Base-by-base conservation (phyloP, 2,888 invertebrate genomes). In the Apotomis capreana region DNA sequence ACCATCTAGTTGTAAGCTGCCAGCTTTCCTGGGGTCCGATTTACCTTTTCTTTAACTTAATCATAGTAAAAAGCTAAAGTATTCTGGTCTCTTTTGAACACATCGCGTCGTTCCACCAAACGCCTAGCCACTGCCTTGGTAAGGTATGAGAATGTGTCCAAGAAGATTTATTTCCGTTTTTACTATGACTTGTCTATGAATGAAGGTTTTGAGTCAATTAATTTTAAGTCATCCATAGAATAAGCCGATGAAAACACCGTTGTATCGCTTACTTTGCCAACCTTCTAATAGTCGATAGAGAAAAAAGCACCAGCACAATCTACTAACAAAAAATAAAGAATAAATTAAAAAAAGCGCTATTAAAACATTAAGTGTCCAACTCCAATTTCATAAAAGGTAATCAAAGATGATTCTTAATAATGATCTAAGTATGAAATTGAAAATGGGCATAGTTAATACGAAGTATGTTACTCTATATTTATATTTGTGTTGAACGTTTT, bases 141-240 rank as follows among this genome's bases (percentile, higher is more conserved):
- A 55, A 6, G 64, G 63, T 52, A 52, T 52, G 54, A 44, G 52
- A 55, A 55, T n/a, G 54, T 12, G 8, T 26, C 15, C 40, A 64
- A n/a, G 63, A 54, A 54, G 40, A 5, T 15, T 64, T 55, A 64
- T 26, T 44, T 55, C 55, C 12, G 44, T 64, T 55, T 63, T 55
- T 55, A 64, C 49, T 49, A 49, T 49, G 44, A 55, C 55, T n/a
- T 15, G 55, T 49, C 81, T 81, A 79, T 83, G 81, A 82, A 83
- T 82, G 80, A 85, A 83, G 80, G 80, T 85, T 89, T 87, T 83
- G 83, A 88, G 92, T 92, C 92, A 92, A 92, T 92, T 92, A 92
- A 87, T 89, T 92, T 92, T 90, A 92, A 91, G 92, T 92, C 92
- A 92, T 91, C 87, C 85, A 88, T 91, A 92, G 88, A 74, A 76